Conservation (phyloP, 2,888 invertebrate species). For the Clistopyga incitator region DNA sequence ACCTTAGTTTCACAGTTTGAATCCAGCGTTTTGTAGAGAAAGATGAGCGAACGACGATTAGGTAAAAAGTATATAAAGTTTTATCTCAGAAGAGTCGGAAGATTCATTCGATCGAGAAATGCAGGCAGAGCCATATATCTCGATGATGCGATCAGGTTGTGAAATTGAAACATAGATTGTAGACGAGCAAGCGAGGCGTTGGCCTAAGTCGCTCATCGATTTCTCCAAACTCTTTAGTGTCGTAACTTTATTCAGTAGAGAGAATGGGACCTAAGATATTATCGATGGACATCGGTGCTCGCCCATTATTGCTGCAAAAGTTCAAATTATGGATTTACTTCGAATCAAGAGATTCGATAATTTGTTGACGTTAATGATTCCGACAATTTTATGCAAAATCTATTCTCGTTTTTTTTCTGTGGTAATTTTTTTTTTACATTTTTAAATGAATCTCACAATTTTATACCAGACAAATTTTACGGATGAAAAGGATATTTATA, state of each 20-base stretch:
- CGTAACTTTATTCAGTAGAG: slow-evolving; percentile 35
- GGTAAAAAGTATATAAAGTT: not conserved
- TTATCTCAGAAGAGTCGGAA: not conserved
- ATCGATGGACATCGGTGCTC: too few species aligned
- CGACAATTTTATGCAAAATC: too few species aligned
- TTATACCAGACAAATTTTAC: too few species aligned
- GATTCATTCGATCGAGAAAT: not conserved
- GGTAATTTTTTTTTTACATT: too few species aligned
- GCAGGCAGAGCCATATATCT: not conserved
- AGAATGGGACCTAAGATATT: not conserved
- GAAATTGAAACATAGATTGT: slow-evolving; percentile 36
- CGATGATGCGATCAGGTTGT: slow-evolving; percentile 4
- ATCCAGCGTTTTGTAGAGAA: not conserved
- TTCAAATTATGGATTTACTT: too few species aligned
- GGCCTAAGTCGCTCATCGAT: slow-evolving; percentile 3
- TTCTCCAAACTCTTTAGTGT: slow-evolving; percentile 21
- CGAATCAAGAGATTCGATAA: too few species aligned
- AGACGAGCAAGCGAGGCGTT: slow-evolving; percentile 1
- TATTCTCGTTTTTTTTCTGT: too few species aligned
- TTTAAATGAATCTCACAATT: too few species aligned
- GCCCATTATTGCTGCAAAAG: too few species aligned
- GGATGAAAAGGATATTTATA: too few species aligned
- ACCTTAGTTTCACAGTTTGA: not conserved
- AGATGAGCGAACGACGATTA: not conserved
- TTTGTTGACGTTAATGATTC: too few species aligned